These are phyloP conservation scores for Kuschelorhynchus macadamiae DNA, from an alignment of 2,888 invertebrate genomes.

Conservation along the genomic window DNA sequence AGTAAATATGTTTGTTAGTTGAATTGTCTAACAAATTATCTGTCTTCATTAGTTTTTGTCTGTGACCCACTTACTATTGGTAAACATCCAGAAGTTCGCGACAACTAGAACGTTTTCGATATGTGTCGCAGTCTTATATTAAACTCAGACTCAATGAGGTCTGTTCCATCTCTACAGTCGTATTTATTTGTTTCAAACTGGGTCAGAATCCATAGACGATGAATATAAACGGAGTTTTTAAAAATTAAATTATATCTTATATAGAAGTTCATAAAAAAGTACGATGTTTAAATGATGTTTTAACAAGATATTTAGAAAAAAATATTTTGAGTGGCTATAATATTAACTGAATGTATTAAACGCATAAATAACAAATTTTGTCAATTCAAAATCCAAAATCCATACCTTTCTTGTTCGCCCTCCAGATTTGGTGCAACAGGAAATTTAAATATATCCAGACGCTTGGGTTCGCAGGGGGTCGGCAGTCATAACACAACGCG, in stretches of 20 bases:
- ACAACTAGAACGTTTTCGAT: background rate
- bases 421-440: slow-evolving; percentile 28
- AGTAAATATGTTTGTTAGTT: background rate
- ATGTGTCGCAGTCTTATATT: slow-evolving; percentile 15
- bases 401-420: slow-evolving; percentile 7
- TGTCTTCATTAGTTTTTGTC: slow-evolving; percentile 1
- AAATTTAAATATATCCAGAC: slow-evolving; percentile 41
- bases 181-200: background rate
- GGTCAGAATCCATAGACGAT: background rate
- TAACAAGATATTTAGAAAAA: no score
- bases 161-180: slow-evolving; percentile 4
- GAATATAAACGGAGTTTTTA: no score
- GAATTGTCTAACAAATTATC: background rate
- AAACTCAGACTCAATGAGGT: slow-evolving; percentile 4
- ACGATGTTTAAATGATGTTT: no score
- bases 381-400: no score
- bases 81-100: slow-evolving; percentile 8
- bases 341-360: no score
- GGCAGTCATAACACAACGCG: slow-evolving; percentile 63
- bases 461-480: slow-evolving; percentile 59
- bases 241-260: no score
- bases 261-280: no score
- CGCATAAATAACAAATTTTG: no score
- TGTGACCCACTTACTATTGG: slow-evolving; percentile 19
- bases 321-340: no score